Evolutionary conservation across 2,797 vertebrate species (phyloP), one percentile per base, ranked within the genome.

Genomic region (Lacerta bilineata): DNA sequence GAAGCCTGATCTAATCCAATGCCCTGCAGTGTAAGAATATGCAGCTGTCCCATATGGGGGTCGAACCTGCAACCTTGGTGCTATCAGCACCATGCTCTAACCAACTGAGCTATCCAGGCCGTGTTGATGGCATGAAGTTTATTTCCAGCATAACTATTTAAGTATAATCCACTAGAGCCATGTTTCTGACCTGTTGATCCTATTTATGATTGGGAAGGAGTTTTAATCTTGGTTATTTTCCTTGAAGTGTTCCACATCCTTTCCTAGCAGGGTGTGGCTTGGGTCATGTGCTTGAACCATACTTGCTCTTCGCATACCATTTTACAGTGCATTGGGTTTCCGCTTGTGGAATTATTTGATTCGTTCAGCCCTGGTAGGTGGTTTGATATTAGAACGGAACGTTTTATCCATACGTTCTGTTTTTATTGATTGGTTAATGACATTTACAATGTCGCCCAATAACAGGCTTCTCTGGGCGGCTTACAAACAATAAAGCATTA

Each of bases 281-380:
- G 36, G 9, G 13, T 80, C 15, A 13, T 25, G n/a, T 78, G 64
- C 17, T 41, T 9, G 4, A 59, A 43, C 27, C 36, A 43, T 33
- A 36, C 72, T 79, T 66, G n/a, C 23, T 74, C 9, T 27, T 71
- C 15, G 3, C 29, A 10, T 4, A 61, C 11, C 18, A 50, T 46
- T 29, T 29, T 59, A 29, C 23, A 69, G 9, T 23, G 18, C 13
- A 27, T 9, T 15, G 81, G 41, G 11, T 88, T 5, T 41, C 23
- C 55, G 72, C 9, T 88, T 83, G 20, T 77, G 20, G 36, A 84
- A 78, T 77, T 33, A 41, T 76, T 41, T 25, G 50, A 50, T 83
- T 5, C 3, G 55, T 87, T 76, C 15, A 55, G 36, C 3, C 33
- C 10, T 39, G 23, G 17, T 64, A 41, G 20, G 10, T 50, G 29